Evolutionary conservation across 2,888 invertebrate species (phyloP).

Genomic region (Megamerina dolium): DNA sequence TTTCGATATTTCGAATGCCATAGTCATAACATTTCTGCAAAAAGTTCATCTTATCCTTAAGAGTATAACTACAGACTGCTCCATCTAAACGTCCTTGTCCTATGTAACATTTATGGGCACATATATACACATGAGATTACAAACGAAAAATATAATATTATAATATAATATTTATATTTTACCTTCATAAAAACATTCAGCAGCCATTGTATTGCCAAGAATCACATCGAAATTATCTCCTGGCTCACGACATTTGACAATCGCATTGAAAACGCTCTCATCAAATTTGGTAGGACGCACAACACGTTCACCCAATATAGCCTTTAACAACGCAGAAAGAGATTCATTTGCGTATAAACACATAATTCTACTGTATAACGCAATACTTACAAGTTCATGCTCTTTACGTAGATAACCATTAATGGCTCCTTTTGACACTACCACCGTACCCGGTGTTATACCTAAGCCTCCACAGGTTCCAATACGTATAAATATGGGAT

Average conservation of each 20-base stretch:
- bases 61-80: conserved; percentile 59
- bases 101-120: background rate
- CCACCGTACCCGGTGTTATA: conserved; percentile 83
- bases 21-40: conserved; percentile 50
- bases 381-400: conserved; percentile 68
- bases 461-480: conserved; percentile 92
- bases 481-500: conserved; percentile 87
- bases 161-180: background rate
- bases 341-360: too few species aligned
- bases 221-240: conserved; percentile 53
- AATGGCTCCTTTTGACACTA: conserved; percentile 84
- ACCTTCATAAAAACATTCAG: conserved; percentile 79
- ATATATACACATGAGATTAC: background rate
- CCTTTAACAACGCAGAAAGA: conserved; percentile 57
- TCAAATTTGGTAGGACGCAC: conserved; percentile 77
- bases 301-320: conserved; percentile 74
- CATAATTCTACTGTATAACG: too few species aligned
- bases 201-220: conserved; percentile 66
- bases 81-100: conserved; percentile 71
- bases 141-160: background rate
- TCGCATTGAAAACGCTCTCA: conserved; percentile 55
- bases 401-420: conserved; percentile 77
- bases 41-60: conserved; percentile 58
- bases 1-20: conserved; percentile 71
- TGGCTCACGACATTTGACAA: conserved; percentile 33